Evolutionary conservation across 2,888 invertebrate genomes (phyloP).

Genomic region (Amphipyra tragopoginis): DNA sequence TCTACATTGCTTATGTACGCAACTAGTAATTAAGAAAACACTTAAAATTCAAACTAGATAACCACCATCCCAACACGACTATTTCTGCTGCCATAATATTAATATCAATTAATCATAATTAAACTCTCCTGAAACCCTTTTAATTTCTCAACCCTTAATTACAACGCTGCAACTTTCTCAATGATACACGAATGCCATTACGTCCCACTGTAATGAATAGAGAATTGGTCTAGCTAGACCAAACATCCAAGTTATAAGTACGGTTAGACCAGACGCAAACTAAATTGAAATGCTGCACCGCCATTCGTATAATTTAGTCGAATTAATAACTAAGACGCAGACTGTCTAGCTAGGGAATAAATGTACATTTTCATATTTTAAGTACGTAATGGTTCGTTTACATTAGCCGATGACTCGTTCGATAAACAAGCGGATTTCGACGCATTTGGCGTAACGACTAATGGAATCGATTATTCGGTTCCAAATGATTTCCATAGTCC

Average conservation of each 20-base stretch:
- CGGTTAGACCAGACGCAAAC: constrained; percentile 9
- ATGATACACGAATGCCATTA: constrained; percentile 6
- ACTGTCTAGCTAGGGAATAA: constrained; percentile 25
- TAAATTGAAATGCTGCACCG: constrained; percentile 28
- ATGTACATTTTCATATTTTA: constrained; percentile 16
- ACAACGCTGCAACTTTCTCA: constrained; percentile 4
- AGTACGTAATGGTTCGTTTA: constrained; percentile 13
- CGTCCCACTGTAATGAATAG: constrained; percentile 16
- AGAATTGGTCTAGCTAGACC: constrained; percentile 39
- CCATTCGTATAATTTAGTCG: constrained; percentile 49
- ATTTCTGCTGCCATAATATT: too few relatives aligned
- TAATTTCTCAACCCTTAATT: not conserved
- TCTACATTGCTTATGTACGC: too few relatives aligned
- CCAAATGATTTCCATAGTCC: not conserved
- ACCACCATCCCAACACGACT: too few relatives aligned
- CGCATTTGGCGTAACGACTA: not conserved
- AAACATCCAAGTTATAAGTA: constrained; percentile 28
- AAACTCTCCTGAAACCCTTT: constrained; percentile 1
- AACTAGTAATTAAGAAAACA: too few relatives aligned
- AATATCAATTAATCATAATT: not conserved
- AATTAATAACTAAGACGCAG: constrained; percentile 46
- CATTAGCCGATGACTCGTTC: constrained; percentile 8
- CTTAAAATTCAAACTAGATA: too few relatives aligned
- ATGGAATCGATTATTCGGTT: constrained; percentile 9
- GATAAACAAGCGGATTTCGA: constrained; percentile 1